Base-by-base conservation (phyloP, 2,797 vertebrate species). In the Manis pentadactyla region DNA sequence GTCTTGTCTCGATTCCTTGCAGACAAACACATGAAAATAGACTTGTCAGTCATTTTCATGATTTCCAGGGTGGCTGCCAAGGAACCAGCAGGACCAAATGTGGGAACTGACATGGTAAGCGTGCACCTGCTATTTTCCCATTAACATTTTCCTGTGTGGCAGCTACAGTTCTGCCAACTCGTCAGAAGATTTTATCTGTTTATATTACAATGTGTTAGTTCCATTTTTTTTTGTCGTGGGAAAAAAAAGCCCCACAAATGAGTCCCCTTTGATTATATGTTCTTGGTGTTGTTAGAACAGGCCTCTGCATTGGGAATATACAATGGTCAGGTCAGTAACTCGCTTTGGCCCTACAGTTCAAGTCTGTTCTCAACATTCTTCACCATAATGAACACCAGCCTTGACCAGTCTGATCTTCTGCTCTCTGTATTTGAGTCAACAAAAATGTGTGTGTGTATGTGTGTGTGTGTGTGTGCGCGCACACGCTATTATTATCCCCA, bases 61-160 rank as follows among this genome's bases (percentile, higher is more conserved):
- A 61, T 85, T 95, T 86, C 73, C 90, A 75, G 96, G 23, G 92
- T 15, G 57, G 46, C 92, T 96, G 97, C 97, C 97, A 97, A 77
- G 74, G 4, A 49, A 29, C 68, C 97, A 81, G 96, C 95, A 91
- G 93, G 90, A 61, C 92, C 37, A 9, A 11, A 25, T 9, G 39
- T 29, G 92, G 90, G 93, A 57, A 55, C 19, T 1, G 74, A 37
- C 13, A 7, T 2, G 82, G 73, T 15, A 18, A 61, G 29, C 0
- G 1, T 3, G 31, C 92, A 95, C 96, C 97, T 96, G 96, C 92
- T 93, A 25, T 71, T 96, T 92, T 68, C 78, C 37, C 87, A 84
- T 94, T 94, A 93, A 77, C 69, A 39, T 53, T 51, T 89, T 18
- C 68, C 85, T 34, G 14, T 49, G 83, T 87, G 87, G 79, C 27